Conservation (phyloP, 1,140 invertebrate genomes). For the Drosophila dunni region DNA sequence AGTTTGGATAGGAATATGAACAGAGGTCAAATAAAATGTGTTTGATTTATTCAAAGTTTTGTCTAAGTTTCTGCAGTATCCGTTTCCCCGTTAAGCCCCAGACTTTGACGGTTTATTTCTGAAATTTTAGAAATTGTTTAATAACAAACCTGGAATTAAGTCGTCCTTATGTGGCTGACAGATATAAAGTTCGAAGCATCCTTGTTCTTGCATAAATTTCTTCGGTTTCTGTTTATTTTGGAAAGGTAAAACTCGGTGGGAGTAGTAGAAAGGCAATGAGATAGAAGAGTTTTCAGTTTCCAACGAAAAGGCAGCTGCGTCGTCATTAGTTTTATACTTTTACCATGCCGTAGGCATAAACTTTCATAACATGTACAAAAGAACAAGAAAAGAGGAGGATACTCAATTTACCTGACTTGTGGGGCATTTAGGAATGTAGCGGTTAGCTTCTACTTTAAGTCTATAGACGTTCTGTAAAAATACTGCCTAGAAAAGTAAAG, state of each 20-base stretch:
- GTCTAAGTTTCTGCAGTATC: no score
- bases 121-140: no score
- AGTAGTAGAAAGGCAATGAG: no score
- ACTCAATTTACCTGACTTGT: conserved; percentile 8
- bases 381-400: conserved; percentile 2
- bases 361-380: conserved; percentile 15
- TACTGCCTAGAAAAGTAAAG: background rate
- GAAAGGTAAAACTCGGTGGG: no score
- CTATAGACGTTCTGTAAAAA: background rate
- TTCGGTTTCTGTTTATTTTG: background rate
- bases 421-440: conserved; percentile 11
- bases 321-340: conserved; percentile 3
- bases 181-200: no score
- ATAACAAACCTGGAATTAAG: no score
- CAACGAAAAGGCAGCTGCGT: background rate
- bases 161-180: no score
- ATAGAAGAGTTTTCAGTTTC: no score
- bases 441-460: background rate
- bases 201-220: background rate
- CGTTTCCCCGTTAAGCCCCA: no score
- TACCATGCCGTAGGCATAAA: conserved; percentile 14
- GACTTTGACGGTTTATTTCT: no score
- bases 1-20: background rate
- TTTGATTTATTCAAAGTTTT: no score
- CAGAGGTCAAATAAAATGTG: no score